Evolutionary conservation across 2,797 vertebrate species (phyloP), one percentile per base, ranked within the genome.

Genomic region (Spinus olivaceus): DNA sequence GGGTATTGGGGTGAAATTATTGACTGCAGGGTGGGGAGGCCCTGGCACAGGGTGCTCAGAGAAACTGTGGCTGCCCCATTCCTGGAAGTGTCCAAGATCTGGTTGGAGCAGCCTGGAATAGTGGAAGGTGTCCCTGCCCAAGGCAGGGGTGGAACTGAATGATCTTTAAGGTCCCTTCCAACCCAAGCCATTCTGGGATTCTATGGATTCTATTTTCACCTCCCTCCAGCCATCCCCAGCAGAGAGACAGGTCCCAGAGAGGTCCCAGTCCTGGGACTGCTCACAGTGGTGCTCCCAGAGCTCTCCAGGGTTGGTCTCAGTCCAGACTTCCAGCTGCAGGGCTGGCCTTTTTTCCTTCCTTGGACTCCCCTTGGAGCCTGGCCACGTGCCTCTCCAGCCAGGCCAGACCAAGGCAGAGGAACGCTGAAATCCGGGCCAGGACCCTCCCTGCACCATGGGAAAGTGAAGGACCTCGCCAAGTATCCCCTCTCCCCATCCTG

Each of bases 91-190:
- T 21, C 7, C 70, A 4, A 42, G 41, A 12, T 15, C 13, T 23
- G 33, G 33, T 1, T 59, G 54, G 69, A 54, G 9, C 47, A 42
- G 0, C 27, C 27, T 61, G 70, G 9, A 9, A 0, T 0, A 4
- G 8, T 22, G 42, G 35, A 4, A 63, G 16, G 1, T 44, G 64
- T 39, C 35, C 19, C 32, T 76, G 42, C 28, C 35, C 16, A 4
- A 21, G 32, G 19, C 32, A 24, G 7, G 15, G 18, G 5, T 37
- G 35, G 27, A 18, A 21, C 9, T 12, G 42, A 3, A 17, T 24
- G 49, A 13, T 9, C 10, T 69, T 56, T 28, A n/a, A 37, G 4
- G 42, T 12, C 23, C 9, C 1, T 69, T 37, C 35, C 11, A 30
- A 30, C 20, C 20, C 71, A 70, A 82, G 3, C n/a, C 16, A 7